Evolutionary conservation across 2,113 vertebrate species (phyloP).

Genomic region (Sphyrna mokarran): DNA sequence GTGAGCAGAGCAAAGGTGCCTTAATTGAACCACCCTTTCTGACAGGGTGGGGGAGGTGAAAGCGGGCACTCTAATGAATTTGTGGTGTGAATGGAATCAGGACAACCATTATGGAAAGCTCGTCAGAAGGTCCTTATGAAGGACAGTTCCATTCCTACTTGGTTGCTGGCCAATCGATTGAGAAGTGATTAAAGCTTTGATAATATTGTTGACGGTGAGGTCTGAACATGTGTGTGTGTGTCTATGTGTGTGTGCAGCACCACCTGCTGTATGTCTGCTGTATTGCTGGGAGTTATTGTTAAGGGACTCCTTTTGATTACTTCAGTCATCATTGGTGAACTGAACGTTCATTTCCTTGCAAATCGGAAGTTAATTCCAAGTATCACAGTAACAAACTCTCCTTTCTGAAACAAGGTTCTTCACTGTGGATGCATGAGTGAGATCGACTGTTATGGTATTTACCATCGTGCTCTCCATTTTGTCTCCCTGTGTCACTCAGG

Average conservation of each 20-base stretch:
- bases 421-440: neutral
- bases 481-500: neutral
- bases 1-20: neutral
- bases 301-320: neutral
- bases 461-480: neutral
- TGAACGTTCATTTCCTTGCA: neutral
- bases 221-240: neutral
- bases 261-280: constrained; percentile 14
- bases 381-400: neutral
- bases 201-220: neutral
- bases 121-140: neutral
- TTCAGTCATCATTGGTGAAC: too few relatives aligned
- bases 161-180: neutral
- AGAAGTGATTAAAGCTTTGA: neutral
- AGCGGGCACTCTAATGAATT: neutral
- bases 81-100: neutral
- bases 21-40: neutral
- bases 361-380: neutral
- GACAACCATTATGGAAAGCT: neutral
- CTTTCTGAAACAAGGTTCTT: neutral
- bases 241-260: neutral
- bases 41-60: neutral
- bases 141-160: neutral
- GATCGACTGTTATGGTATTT: neutral
- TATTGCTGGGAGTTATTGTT: neutral